A percentile compares a stretch with the other conserved stretches of the same genome.
Evolutionary conservation across 2,113 vertebrate species (phyloP).

Genomic region (Dermatemys mawii): DNA sequence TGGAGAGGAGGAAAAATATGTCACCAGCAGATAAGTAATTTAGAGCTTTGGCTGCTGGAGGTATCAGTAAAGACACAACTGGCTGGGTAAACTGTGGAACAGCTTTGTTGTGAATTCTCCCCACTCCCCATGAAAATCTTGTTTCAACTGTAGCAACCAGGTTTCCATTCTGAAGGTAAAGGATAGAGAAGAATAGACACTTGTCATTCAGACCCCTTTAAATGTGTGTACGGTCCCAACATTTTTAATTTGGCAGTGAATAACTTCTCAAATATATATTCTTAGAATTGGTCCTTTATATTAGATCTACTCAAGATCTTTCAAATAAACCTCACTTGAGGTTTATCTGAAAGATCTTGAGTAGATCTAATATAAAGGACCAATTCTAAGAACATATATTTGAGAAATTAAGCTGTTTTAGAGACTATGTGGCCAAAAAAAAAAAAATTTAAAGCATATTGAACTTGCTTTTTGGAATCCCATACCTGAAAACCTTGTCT

Average conservation of each 20-base stretch:
- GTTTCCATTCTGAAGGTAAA: neutral
- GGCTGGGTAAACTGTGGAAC: neutral
- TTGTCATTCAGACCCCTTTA: neutral
- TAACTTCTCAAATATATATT: neutral
- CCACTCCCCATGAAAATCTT: neutral
- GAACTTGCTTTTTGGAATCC: neutral
- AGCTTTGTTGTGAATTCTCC: neutral
- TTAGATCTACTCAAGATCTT: neutral
- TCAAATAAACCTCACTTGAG: neutral
- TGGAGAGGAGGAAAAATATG: neutral
- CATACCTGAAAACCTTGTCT: neutral
- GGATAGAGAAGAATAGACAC: neutral
- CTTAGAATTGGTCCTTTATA: neutral
- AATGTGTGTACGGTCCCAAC: neutral
- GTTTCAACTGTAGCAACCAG: neutral
- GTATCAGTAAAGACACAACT: neutral
- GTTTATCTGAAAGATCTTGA: neutral
- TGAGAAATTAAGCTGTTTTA: neutral
- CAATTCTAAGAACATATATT: neutral
- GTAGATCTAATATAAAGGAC: neutral
- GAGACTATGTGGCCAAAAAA: neutral
- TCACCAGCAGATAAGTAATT: neutral
- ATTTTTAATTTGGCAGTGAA: neutral
- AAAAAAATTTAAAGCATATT: neutral
- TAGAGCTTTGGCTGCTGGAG: neutral